Percentiles rank a stretch among this genome's conserved stretches.
These are phyloP conservation scores for Bombylius discolor DNA, from an alignment of 2,888 invertebrate species.

Conservation along the genomic window DNA sequence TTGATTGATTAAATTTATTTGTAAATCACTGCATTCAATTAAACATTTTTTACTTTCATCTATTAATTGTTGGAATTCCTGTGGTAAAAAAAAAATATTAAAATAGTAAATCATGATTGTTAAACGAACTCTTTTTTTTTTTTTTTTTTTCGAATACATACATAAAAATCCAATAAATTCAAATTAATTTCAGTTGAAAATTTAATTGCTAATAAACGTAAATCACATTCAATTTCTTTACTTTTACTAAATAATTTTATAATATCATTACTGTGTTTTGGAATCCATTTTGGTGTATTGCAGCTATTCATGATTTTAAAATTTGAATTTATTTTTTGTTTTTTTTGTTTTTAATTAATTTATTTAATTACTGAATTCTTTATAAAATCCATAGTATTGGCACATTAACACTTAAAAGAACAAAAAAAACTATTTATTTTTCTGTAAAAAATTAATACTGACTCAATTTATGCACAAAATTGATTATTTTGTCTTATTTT, in stretches of 20 bases:
- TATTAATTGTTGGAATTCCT: slow-evolving; percentile 28
- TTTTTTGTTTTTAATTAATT: too few relatives aligned
- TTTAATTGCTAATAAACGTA: slow-evolving; percentile 29
- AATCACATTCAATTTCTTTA: slow-evolving; percentile 27
- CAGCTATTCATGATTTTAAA: neutral
- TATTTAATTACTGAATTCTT: too few relatives aligned
- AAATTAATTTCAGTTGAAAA: slow-evolving; percentile 33
- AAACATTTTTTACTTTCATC: slow-evolving; percentile 17
- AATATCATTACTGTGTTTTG: slow-evolving; percentile 28
- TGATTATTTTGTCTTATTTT: too few relatives aligned
- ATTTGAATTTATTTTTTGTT: too few relatives aligned
- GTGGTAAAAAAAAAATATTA: neutral
- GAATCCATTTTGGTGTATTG: slow-evolving; percentile 16
- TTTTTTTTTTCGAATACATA: slow-evolving; percentile 16
- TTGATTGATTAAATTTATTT: slow-evolving; percentile 9
- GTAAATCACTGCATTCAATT: slow-evolving; percentile 11
- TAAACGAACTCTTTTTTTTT: too few relatives aligned
- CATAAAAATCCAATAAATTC: slow-evolving; percentile 30
- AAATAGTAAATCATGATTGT: neutral
- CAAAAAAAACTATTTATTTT: too few relatives aligned
- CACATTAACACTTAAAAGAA: too few relatives aligned
- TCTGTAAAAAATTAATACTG: too few relatives aligned
- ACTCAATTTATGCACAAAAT: too few relatives aligned
- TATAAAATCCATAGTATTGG: too few relatives aligned
- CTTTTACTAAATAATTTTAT: slow-evolving; percentile 31